Percentiles rank a stretch among this genome's conserved stretches.
phyloP scores from a whole-genome alignment of 2,797 vertebrate genomes.

The Crypturellus tataupa region DNA sequence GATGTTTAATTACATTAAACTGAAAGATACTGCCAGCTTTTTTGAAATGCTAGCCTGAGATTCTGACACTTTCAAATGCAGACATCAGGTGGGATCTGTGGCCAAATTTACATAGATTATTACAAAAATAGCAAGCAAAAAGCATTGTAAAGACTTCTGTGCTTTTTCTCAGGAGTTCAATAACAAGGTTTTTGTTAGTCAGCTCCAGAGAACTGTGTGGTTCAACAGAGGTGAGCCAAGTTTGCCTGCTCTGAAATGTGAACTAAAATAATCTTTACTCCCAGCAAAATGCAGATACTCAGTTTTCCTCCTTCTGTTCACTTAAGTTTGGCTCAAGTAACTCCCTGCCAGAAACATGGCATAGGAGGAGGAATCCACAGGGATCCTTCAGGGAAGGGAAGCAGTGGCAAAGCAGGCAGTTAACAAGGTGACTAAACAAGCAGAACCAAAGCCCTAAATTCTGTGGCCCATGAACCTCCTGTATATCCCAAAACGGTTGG shows the following conservation, averaged over 20 bases:
- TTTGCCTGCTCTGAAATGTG: not conserved
- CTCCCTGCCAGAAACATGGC: not conserved
- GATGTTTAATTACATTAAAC: not conserved
- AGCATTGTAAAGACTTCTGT: not conserved
- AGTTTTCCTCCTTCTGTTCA: not conserved
- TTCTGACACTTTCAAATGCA: not conserved
- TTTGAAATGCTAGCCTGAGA: not conserved
- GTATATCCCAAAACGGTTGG: not conserved
- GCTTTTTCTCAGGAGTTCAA: not conserved
- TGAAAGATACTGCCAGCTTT: not conserved
- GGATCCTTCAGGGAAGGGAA: not conserved
- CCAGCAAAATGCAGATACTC: constrained; percentile 14
- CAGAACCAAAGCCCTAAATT: not conserved
- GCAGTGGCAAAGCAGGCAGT: not conserved
- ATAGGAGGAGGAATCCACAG: not conserved
- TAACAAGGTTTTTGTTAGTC: not conserved
- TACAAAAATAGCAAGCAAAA: not conserved
- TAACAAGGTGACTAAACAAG: not conserved
- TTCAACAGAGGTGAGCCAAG: not conserved
- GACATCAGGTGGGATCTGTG: not conserved
- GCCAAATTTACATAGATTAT: not conserved
- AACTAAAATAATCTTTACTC: not conserved
- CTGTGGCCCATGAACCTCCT: not conserved
- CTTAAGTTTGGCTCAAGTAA: not conserved
- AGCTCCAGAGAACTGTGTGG: not conserved